Evolutionary conservation across 2,888 invertebrate genomes (phyloP), one percentile per base, ranked within the genome.

Genomic region (Melanargia galathea): DNA sequence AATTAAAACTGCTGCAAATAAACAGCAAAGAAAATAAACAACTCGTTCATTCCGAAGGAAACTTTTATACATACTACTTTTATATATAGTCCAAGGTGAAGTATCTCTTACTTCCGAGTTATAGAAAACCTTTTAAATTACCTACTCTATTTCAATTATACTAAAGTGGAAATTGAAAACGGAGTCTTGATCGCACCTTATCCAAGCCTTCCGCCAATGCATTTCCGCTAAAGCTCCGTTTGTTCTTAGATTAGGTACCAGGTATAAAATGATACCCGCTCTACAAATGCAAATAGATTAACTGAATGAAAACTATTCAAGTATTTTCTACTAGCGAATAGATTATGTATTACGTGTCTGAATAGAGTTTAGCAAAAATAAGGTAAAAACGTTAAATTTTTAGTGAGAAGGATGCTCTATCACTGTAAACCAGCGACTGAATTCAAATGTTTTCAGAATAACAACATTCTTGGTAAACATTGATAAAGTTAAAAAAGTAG

Each of bases 91-190:
- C 20, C 52, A 52, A 57, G 60, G 46, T 60, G 57, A 62, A 54
- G 58, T 48, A 52, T 55, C 59, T 62, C 54, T 30, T 51, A 51
- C 60, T 45, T 46, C n/a, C 20, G 33, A 62, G 64, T 49, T 24
- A 65, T 64, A 70, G 55, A 64, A 52, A 56, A 67, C 60, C 66
- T 66, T 67, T 67, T 67, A 63, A 67, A 70, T 65, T 65, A 80
- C n/a, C n/a, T n/a, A n/a, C 75, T 69, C 74, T 71, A 70, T 81
- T 86, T 84, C 84, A 86, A 86, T 86, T 83, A 86, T 78, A 79
- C 75, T 78, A 79, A 77, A 82, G 77, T 80, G 83, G 84, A 86
- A 86, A 86, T 86, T 86, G 84, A 81, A 85, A 83, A 83, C 75
- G 81, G 78, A 59, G 63, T 35, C 57, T 33, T 62, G 49, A 52